A percentile compares a stretch with the other conserved stretches of the same genome.
Evolutionary conservation across 2,888 invertebrate genomes (phyloP).

Genomic region (Incurvaria masculella): DNA sequence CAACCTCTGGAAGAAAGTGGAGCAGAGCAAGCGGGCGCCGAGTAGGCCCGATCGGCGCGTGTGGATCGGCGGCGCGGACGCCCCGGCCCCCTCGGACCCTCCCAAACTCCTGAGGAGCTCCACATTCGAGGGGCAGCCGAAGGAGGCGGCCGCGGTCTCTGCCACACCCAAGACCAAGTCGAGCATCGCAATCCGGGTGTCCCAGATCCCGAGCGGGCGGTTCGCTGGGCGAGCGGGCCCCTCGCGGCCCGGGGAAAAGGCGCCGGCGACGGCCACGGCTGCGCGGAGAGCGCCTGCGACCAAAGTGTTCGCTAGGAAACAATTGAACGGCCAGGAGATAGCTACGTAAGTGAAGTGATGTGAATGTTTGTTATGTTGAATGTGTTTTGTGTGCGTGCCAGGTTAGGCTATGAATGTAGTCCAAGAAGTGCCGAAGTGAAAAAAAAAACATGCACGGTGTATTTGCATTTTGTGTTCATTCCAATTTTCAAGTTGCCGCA

Average conservation of each 20-base stretch:
- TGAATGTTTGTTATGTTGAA: not conserved
- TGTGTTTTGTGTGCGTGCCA: not conserved
- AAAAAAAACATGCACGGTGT: no score
- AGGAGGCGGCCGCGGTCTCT: constrained; percentile 26
- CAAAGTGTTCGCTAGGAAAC: constrained; percentile 33
- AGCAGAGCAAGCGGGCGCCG: constrained; percentile 61
- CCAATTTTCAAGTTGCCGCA: no score
- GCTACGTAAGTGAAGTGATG: not conserved
- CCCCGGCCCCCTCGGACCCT: constrained; percentile 26
- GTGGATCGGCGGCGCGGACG: constrained; percentile 44
- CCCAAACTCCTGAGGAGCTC: constrained; percentile 58
- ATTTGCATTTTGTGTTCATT: no score
- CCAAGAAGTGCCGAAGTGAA: no score
- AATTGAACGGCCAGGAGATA: constrained; percentile 25
- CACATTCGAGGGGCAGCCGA: constrained; percentile 61
- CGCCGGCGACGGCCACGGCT: constrained; percentile 19
- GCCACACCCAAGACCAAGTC: constrained; percentile 47
- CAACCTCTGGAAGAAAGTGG: constrained; percentile 75
- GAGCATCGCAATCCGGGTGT: constrained; percentile 42
- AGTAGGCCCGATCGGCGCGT: constrained; percentile 58
- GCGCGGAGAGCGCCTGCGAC: constrained; percentile 26
- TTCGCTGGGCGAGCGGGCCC: constrained; percentile 32
- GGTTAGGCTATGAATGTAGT: no score
- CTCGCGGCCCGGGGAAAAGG: constrained; percentile 3
- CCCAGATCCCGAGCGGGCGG: constrained; percentile 37